A percentile compares a stretch with the other conserved stretches of the same genome.
Evolutionary conservation across 2,888 invertebrate species (phyloP).

Genomic region (Callinectes sapidus): DNA sequence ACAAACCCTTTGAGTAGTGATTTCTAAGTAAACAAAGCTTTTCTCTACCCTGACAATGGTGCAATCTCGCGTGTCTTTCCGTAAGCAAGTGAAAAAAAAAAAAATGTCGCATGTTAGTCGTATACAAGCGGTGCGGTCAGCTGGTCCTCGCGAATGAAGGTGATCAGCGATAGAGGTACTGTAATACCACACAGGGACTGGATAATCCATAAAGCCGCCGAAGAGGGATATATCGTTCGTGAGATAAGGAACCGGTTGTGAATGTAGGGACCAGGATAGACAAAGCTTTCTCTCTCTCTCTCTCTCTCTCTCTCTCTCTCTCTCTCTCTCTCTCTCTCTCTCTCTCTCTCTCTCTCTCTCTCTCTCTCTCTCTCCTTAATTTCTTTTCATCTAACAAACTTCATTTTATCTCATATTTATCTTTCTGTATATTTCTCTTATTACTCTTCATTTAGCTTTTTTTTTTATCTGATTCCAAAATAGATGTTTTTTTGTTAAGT

Average conservation of each 20-base stretch:
- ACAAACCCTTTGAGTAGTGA: too few relatives aligned
- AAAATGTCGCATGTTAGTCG: not conserved
- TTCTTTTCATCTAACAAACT: too few relatives aligned
- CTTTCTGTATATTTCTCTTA: too few relatives aligned
- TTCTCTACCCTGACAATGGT: too few relatives aligned
- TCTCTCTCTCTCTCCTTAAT: not conserved
- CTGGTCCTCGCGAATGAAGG: not conserved
- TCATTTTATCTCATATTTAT: too few relatives aligned
- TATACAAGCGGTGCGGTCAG: not conserved
- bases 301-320: not conserved
- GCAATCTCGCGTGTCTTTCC: too few relatives aligned
- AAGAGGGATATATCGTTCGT: not conserved
- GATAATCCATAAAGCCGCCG: not conserved
- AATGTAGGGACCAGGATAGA: not conserved
- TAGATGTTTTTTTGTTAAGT: too few relatives aligned
- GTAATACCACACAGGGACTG: not conserved
- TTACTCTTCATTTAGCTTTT: too few relatives aligned
- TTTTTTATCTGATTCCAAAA: too few relatives aligned
- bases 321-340: not conserved
- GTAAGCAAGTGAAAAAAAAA: too few relatives aligned
- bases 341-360: slow-evolving; percentile 16
- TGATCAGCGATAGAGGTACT: not conserved
- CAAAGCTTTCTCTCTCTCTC: not conserved
- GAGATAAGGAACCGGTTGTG: slow-evolving; percentile 6
- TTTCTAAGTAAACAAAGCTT: too few relatives aligned